Percentiles rank a stretch among this genome's conserved stretches.
Evolutionary conservation across 2,113 vertebrate genomes (phyloP).

Genomic region (Tichodroma muraria): DNA sequence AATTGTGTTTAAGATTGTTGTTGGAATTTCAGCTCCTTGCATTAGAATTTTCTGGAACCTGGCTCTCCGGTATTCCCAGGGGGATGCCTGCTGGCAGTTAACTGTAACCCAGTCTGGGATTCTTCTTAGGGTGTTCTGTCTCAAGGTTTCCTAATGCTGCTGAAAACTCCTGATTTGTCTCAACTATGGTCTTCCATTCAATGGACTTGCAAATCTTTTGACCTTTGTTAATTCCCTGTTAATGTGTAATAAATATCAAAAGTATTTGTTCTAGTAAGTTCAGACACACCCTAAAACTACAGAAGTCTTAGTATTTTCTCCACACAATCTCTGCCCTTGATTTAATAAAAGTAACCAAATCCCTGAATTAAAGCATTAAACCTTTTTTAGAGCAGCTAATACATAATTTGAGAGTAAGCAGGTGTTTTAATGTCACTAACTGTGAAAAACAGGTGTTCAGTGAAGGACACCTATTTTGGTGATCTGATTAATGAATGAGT

Average conservation of each 20-base stretch:
- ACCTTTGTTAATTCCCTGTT: neutral
- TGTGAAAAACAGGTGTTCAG: neutral
- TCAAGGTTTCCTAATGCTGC: neutral
- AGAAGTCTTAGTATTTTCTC: neutral
- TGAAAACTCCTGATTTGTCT: neutral
- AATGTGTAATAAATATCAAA: neutral
- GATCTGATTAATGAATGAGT: neutral
- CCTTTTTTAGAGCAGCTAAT: neutral
- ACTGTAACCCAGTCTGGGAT: neutral
- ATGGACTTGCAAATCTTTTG: neutral
- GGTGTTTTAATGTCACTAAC: neutral
- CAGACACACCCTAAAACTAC: neutral
- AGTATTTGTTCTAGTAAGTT: neutral
- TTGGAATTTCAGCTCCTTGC: neutral
- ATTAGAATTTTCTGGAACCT: neutral
- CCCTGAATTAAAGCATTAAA: neutral
- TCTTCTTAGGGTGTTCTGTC: neutral
- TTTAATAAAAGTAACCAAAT: neutral
- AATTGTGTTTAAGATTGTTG: neutral
- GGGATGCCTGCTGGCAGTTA: neutral
- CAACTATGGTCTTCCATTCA: neutral
- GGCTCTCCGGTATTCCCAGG: neutral
- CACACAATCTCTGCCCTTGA: neutral
- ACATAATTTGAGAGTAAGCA: neutral
- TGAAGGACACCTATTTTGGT: neutral